These are phyloP conservation scores for Sander vitreus DNA, from an alignment of 2,113 vertebrate species.

Conservation along the genomic window DNA sequence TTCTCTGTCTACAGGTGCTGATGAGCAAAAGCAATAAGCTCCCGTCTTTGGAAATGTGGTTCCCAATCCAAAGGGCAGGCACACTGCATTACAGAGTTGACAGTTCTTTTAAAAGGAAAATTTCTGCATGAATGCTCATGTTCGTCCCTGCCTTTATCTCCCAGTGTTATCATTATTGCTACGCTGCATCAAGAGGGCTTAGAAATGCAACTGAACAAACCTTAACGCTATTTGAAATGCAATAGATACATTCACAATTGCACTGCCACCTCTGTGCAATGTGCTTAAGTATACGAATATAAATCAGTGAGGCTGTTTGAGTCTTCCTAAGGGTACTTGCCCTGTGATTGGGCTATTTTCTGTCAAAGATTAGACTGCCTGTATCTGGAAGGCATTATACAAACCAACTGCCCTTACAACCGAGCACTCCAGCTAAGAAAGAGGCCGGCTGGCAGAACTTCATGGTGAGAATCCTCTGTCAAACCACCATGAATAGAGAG, in stretches of 20 bases:
- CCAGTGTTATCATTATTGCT: slow-evolving; percentile 51
- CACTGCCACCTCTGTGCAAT: not conserved
- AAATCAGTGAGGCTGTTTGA: slow-evolving; percentile 25
- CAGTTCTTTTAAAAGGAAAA: slow-evolving; percentile 73
- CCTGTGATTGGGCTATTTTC: slow-evolving; percentile 20
- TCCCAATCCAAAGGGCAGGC: slow-evolving; percentile 62
- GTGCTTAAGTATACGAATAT: slow-evolving; percentile 29
- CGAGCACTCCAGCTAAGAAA: slow-evolving; percentile 1
- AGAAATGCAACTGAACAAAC: slow-evolving; percentile 29
- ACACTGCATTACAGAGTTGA: slow-evolving; percentile 31
- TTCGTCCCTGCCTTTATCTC: slow-evolving; percentile 51
- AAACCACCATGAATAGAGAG: not conserved
- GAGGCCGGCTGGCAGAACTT: not conserved
- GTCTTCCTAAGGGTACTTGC: slow-evolving; percentile 19
- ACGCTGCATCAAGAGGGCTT: slow-evolving; percentile 45
- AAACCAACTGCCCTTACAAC: not conserved
- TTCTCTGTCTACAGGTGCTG: slow-evolving; percentile 13
- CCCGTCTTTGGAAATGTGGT: slow-evolving; percentile 46
- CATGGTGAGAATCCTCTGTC: not conserved
- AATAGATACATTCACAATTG: slow-evolving; percentile 29
- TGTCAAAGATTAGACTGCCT: slow-evolving; percentile 11
- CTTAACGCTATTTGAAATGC: slow-evolving; percentile 53
- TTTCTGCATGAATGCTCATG: slow-evolving; percentile 64
- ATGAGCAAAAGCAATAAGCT: slow-evolving; percentile 67
- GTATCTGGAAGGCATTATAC: not conserved